phyloP scores from a whole-genome alignment of 2,888 invertebrate genomes.

The Clusia tigrina region DNA sequence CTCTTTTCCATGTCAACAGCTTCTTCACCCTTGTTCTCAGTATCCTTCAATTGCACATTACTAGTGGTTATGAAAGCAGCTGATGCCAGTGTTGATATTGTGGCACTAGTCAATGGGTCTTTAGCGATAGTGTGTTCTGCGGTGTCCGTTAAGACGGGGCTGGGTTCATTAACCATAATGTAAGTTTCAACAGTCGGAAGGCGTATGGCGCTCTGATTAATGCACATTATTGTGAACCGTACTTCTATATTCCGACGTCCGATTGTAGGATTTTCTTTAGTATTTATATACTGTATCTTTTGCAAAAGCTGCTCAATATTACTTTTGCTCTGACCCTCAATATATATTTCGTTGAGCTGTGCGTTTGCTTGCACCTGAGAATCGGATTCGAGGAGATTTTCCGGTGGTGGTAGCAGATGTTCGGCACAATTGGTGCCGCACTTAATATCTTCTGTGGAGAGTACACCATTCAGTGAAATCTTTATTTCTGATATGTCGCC shows the following conservation, averaged over 20 bases:
- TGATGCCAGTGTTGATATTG: too few relatives aligned
- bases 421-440: slow-evolving; percentile 63
- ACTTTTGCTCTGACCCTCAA: slow-evolving; percentile 89
- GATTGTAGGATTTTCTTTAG: slow-evolving; percentile 91
- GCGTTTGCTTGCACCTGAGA: slow-evolving; percentile 78
- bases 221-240: slow-evolving; percentile 59
- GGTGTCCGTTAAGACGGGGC: slow-evolving; percentile 22
- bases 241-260: slow-evolving; percentile 79
- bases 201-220: slow-evolving; percentile 58
- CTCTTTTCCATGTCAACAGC: slow-evolving; percentile 4
- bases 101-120: slow-evolving; percentile 24
- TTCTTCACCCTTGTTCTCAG: slow-evolving; percentile 3
- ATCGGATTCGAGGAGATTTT: slow-evolving; percentile 78
- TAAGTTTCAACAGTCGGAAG: slow-evolving; percentile 63
- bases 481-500: slow-evolving; percentile 65
- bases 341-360: slow-evolving; percentile 78
- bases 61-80: too few relatives aligned
- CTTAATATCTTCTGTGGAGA: slow-evolving; percentile 56
- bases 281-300: slow-evolving; percentile 91
- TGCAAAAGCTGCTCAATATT: slow-evolving; percentile 88
- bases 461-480: slow-evolving; percentile 47
- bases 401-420: slow-evolving; percentile 68
- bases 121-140: too few relatives aligned
- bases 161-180: slow-evolving; percentile 62
- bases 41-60: background rate